Conservation (phyloP, 2,113 vertebrate genomes). For the Parotia lawesii region DNA sequence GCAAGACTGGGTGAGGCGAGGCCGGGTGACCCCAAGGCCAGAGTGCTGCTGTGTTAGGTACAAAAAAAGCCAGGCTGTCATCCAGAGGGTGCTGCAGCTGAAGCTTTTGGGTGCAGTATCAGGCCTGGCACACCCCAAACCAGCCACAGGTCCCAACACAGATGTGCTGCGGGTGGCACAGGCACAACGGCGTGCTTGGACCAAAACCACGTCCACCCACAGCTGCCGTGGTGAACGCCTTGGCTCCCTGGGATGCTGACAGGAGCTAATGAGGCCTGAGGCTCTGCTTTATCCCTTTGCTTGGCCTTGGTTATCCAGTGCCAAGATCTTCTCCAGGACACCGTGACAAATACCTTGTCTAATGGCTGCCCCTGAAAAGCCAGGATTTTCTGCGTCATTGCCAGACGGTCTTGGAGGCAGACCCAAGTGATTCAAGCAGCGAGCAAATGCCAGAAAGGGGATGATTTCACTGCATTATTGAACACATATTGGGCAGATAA, state of each 20-base stretch:
- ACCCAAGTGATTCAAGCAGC: neutral
- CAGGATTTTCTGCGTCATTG: neutral
- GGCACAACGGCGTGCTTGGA: fast-evolving
- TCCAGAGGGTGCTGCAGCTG: neutral
- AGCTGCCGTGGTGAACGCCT: fast-evolving
- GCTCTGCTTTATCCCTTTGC: neutral
- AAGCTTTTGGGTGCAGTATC: neutral
- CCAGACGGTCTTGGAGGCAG: neutral
- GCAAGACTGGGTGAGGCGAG: fast-evolving
- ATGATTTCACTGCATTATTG: constrained; percentile 2
- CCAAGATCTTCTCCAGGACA: neutral
- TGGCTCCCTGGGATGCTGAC: neutral
- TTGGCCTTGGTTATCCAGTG: neutral
- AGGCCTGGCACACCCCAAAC: neutral
- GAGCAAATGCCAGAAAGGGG: neutral
- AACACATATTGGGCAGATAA: neutral
- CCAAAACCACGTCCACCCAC: neutral
- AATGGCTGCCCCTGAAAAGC: neutral
- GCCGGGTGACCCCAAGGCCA: neutral
- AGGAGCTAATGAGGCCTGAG: neutral
- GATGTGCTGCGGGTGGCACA: neutral
- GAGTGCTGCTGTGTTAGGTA: neutral
- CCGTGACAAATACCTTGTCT: neutral
- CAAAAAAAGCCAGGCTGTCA: neutral
- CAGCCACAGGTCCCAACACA: neutral